Conservation (phyloP, 35 echinoderm and acorn worm species). For the Lytechinus variegatus region DNA sequence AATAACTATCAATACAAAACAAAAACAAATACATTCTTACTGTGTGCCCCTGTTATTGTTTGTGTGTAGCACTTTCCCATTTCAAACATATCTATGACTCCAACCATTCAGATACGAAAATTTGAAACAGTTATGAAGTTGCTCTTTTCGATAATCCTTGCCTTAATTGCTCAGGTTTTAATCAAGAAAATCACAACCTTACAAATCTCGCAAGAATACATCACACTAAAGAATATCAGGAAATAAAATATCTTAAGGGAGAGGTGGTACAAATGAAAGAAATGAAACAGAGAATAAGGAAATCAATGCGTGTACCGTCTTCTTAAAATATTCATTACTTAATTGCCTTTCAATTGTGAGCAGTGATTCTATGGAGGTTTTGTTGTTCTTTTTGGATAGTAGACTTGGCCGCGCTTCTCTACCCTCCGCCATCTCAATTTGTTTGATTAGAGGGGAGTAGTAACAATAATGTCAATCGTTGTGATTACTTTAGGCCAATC, state of each 20-base stretch:
- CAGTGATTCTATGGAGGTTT: neutral
- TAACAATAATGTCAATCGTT: conserved; percentile 35
- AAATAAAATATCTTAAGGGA: neutral
- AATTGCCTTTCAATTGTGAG: conserved; percentile 13
- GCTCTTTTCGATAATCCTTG: neutral
- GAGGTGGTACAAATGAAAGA: neutral
- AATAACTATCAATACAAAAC: neutral
- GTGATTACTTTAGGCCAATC: conserved; percentile 40
- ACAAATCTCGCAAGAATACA: neutral
- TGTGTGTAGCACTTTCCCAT: neutral
- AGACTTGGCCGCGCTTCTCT: neutral
- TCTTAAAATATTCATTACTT: conserved; percentile 47
- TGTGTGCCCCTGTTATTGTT: neutral
- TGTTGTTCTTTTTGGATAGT: neutral
- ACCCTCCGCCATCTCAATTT: neutral
- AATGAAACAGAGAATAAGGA: neutral
- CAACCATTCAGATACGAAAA: neutral
- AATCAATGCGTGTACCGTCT: neutral
- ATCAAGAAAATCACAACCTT: conserved; percentile 20
- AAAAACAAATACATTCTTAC: neutral
- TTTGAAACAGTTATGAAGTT: neutral
- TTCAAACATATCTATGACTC: neutral
- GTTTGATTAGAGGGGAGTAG: neutral
- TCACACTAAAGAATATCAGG: neutral
- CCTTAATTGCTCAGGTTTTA: neutral